Percentiles rank a stretch among this genome's conserved stretches.
Evolutionary conservation across 2,888 invertebrate genomes (phyloP).

Genomic region (Branchellion lobata): DNA sequence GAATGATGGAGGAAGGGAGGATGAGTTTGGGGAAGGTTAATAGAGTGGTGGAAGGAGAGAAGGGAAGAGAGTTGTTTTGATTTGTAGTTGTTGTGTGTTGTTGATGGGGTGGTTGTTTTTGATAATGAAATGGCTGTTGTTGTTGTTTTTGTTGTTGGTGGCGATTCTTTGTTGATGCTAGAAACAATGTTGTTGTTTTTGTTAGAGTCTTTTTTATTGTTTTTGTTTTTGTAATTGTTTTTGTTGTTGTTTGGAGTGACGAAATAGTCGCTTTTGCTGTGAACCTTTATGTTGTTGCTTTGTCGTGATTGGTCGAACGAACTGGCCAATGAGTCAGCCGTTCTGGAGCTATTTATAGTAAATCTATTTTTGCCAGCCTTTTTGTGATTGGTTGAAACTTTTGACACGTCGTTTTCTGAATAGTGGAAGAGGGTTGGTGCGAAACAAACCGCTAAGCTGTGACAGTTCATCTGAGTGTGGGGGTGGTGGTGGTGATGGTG

Average conservation of each 20-base stretch:
- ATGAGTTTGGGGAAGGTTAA: neutral
- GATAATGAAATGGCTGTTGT: no score
- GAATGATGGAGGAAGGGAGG: neutral
- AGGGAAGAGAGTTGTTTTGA: neutral
- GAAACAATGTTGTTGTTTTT: no score
- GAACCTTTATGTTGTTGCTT: no score
- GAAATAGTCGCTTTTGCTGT: no score
- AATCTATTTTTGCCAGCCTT: neutral
- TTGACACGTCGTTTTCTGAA: no score
- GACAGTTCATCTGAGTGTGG: neutral
- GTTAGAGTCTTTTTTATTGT: no score
- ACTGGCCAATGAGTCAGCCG: neutral
- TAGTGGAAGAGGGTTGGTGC: neutral
- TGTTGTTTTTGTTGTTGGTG: no score
- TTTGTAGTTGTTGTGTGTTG: neutral
- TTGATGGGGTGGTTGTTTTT: neutral
- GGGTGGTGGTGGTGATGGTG: neutral
- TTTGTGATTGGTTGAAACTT: neutral
- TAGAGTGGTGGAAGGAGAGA: neutral
- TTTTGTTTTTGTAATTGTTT: no score
- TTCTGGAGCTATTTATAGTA: neutral
- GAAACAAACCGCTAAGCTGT: conserved; percentile 1
- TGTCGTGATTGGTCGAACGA: neutral
- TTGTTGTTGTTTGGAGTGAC: no score
- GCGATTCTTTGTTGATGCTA: no score